Percentiles rank a stretch among this genome's conserved stretches.
Evolutionary conservation across 2,888 invertebrate genomes (phyloP).

Genomic region (Cyaniris semiargus): DNA sequence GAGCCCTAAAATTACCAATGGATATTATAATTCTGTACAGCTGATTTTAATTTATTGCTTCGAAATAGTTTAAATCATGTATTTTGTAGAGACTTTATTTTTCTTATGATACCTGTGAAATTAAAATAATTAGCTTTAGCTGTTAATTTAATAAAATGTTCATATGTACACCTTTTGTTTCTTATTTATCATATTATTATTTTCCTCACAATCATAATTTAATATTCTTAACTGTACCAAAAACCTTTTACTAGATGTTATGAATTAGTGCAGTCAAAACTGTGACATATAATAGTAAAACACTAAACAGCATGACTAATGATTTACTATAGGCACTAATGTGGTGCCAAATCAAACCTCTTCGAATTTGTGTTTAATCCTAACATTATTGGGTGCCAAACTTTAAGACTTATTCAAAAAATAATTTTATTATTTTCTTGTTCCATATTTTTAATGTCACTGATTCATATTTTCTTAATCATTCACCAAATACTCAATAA

Average conservation of each 20-base stretch:
- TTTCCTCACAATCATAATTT: background rate
- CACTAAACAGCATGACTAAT: too few relatives aligned
- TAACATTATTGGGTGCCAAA: too few relatives aligned
- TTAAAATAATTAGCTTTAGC: slow-evolving; percentile 2
- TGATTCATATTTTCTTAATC: background rate
- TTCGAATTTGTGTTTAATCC: too few relatives aligned
- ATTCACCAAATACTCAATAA: slow-evolving; percentile 2
- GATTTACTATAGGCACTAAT: background rate
- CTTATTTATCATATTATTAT: slow-evolving; percentile 1
- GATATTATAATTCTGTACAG: slow-evolving; percentile 12
- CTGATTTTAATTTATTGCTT: slow-evolving; percentile 16
- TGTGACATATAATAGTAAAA: background rate
- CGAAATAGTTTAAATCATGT: slow-evolving; percentile 3
- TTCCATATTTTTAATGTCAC: background rate
- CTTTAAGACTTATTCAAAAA: too few relatives aligned
- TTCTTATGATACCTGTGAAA: slow-evolving; percentile 12
- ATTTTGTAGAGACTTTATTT: background rate
- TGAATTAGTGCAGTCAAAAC: background rate
- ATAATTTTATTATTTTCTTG: background rate
- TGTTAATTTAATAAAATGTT: slow-evolving; percentile 21
- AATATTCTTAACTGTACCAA: background rate
- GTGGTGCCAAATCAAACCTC: too few relatives aligned
- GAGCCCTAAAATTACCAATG: background rate
- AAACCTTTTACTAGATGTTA: too few relatives aligned
- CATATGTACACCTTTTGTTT: slow-evolving; percentile 8